Base-by-base conservation (phyloP, 2,113 vertebrate genomes). In the Lycaon pictus region DNA sequence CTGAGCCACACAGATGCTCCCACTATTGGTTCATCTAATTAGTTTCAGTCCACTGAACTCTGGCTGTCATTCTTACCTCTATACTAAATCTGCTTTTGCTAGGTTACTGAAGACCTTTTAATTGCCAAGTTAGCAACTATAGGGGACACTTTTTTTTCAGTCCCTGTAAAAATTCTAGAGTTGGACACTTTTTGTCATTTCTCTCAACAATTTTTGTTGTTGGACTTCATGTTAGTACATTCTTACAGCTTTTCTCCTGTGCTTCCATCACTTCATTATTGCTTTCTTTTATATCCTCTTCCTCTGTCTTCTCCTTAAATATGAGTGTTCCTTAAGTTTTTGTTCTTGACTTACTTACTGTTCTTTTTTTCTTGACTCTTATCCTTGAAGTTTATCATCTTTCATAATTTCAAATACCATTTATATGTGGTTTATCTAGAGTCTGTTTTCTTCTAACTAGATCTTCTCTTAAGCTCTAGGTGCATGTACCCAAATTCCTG, bases 341-440 rank as follows among this genome's bases (percentile, higher is more conserved):
- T 85, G 7, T 71, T 93, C 15, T 82, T 85, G n/a, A 83, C 27
- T 79, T n/a, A 83, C n/a, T 79, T 27, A 72, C 51, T 96, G 0
- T 74, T 65, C 11, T 86, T 89, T 79, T 79, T 43, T 55, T 48
- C 48, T 96, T 20, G 29, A 88, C 3, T 16, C 12, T 56, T 74
- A 48, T 15, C 43, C 29, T 65, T 29, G 5, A 88, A 90, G 94
- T 90, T 58, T 86, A 55, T 86, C 16, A 86, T 65, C 22, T 89
- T 67, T 89, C 3, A 15, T 58, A 71, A 62, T 86, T 81, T 65
- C 35, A 74, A 80, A 65, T 86, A 13, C 25, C 23, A 74, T 58
- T 90, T 90, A 58, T 51, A 96, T 63, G 27, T 90, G 16, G 13
- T n/a, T 96, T 51, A 55, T n/a, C 56, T 82, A 32, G 88, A 88